phyloP scores from a whole-genome alignment of 2,113 vertebrate species.

The Ciconia boyciana region DNA sequence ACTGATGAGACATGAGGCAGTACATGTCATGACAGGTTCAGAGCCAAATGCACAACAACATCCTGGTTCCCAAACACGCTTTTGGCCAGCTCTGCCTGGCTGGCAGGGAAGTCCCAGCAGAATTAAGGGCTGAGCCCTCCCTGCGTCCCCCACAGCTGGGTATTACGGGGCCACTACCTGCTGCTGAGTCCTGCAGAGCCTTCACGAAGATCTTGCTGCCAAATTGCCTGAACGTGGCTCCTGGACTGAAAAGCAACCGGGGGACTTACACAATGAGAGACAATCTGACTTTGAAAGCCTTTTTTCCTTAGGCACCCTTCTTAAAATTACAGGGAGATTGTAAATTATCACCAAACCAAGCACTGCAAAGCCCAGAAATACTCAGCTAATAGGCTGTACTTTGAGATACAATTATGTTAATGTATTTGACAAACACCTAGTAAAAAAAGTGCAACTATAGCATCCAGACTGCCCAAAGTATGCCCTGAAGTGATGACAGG shows the following conservation, averaged over 20 bases:
- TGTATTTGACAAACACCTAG: not conserved
- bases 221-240: rapidly evolving
- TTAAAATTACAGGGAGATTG: not conserved
- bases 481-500: not conserved
- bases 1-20: not conserved
- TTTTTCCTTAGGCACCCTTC: not conserved
- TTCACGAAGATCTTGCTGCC: not conserved
- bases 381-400: not conserved
- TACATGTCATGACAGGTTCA: not conserved
- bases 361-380: not conserved
- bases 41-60: not conserved
- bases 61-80: not conserved
- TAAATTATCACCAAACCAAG: not conserved
- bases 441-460: not conserved
- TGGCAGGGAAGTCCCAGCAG: not conserved
- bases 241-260: not conserved
- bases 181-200: not conserved
- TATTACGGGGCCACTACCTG: not conserved
- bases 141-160: not conserved
- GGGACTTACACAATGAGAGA: not conserved
- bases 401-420: not conserved
- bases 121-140: not conserved
- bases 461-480: not conserved
- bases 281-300: not conserved
- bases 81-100: not conserved